These are phyloP conservation scores for Nephrotoma appendiculata DNA, from an alignment of 2,888 invertebrate genomes.

Conservation along the genomic window DNA sequence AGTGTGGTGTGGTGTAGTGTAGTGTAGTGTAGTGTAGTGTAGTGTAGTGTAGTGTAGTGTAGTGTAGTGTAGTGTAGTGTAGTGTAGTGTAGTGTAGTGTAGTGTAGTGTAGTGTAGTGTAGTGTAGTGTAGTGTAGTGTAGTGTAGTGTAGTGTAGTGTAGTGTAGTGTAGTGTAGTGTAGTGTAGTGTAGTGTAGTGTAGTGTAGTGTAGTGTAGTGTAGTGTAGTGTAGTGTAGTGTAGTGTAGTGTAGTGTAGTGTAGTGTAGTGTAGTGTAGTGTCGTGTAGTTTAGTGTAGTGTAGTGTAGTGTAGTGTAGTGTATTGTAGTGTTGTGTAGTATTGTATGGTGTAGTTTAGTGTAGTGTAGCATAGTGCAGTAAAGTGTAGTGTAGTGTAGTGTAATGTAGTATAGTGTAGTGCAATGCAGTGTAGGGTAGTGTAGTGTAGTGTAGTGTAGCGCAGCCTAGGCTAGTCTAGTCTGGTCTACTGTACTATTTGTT, in stretches of 20 bases:
- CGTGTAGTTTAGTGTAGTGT: too few relatives aligned
- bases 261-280: too few relatives aligned
- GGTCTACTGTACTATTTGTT: too few relatives aligned
- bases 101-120: background rate
- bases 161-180: background rate
- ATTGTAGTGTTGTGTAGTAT: background rate
- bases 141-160: background rate
- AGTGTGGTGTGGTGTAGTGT: background rate
- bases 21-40: background rate
- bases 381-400: background rate
- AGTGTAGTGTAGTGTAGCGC: background rate
- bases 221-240: too few relatives aligned
- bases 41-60: background rate
- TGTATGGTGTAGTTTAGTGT: background rate
- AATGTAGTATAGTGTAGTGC: background rate
- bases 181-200: background rate
- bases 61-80: background rate
- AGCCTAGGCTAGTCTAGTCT: too few relatives aligned
- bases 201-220: background rate
- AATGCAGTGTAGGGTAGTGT: background rate
- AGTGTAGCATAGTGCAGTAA: background rate
- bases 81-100: background rate
- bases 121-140: background rate
- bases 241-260: too few relatives aligned
- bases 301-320: too few relatives aligned